Base-by-base conservation (phyloP, 2,888 invertebrate species). In the Plagodis dolabraria region DNA sequence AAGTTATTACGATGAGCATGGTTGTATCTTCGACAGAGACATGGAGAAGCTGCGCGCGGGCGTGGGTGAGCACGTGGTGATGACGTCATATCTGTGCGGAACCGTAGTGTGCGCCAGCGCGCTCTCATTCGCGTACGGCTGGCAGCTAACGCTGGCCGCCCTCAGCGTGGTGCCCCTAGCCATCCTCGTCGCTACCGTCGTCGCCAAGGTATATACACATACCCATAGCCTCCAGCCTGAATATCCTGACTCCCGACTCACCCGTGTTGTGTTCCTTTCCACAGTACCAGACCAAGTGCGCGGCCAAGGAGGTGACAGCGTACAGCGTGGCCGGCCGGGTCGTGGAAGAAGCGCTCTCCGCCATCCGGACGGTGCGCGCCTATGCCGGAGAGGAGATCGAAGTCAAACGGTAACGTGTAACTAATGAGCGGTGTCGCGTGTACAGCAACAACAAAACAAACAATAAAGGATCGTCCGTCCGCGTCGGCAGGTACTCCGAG, bases 81-180 rank as follows among this genome's bases (percentile, higher is more conserved):
- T 96, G 81, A 95, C 96, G 65, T 89, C 95, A 0, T 96, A 96
- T 80, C 94, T 96, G 58, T 86, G 94, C 9, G 94, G 96, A 64
- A 94, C 96, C 0, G 96, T 96, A 70, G 76, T 96, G 10, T 89
- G 95, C 22, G 95, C 96, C 8, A 92, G 96, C 45, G 83, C 94
- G 2, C 93, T 96, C 34, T 95, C 97, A 0, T 95, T 98, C 69
- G 77, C 94, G 0, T 95, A 96, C 76, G 97, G 97, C 47, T 98
- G 97, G 97, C 94, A 96, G 79, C 89, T 98, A 47, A 96, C 98
- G 0, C 85, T 97, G 33, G 96, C 97, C 0, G 96, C 97, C 38
- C 84, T 97, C 52, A 93, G 95, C 10, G 94, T 96, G 12, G 95
- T 96, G 53, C 98, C 98, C 0, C 82, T 97, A 6, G 94, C 97